Percentiles rank a stretch among this genome's conserved stretches.
Evolutionary conservation across 2,113 vertebrate species (phyloP).

Genomic region (Glaucomys volans): DNA sequence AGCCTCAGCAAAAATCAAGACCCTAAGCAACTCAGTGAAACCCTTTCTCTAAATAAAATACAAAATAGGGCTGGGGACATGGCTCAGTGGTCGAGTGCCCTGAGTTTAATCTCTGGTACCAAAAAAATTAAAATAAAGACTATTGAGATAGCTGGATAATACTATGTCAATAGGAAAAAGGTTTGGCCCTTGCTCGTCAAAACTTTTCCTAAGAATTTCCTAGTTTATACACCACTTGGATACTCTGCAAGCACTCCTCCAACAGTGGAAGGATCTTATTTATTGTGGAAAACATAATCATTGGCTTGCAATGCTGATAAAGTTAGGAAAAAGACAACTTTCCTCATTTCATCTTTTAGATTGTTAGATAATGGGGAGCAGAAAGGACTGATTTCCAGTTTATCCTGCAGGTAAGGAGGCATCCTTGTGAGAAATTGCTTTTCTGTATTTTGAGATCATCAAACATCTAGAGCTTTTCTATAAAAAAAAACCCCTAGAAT

Average conservation of each 20-base stretch:
- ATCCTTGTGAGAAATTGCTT: constrained; percentile 15
- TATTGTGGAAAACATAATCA: constrained; percentile 22
- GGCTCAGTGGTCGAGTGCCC: no score
- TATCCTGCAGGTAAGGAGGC: neutral
- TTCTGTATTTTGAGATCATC: constrained; percentile 45
- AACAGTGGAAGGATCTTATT: neutral
- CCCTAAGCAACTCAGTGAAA: no score
- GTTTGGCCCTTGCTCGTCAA: neutral
- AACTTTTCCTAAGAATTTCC: neutral
- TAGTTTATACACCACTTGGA: neutral
- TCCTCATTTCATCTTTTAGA: neutral
- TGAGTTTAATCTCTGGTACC: no score
- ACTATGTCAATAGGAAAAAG: neutral
- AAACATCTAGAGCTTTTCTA: neutral
- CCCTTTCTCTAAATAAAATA: no score
- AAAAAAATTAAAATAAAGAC: neutral
- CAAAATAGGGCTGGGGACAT: no score
- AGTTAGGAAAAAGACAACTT: neutral
- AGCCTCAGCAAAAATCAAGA: no score
- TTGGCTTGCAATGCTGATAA: neutral
- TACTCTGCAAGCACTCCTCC: neutral
- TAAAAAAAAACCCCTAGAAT: neutral
- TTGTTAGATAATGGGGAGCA: neutral
- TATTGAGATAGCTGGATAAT: neutral
- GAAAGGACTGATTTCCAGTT: neutral